Evolutionary conservation across 2,888 invertebrate species (phyloP), one percentile per base, ranked within the genome.

Genomic region (Drosophila fulvimacula): DNA sequence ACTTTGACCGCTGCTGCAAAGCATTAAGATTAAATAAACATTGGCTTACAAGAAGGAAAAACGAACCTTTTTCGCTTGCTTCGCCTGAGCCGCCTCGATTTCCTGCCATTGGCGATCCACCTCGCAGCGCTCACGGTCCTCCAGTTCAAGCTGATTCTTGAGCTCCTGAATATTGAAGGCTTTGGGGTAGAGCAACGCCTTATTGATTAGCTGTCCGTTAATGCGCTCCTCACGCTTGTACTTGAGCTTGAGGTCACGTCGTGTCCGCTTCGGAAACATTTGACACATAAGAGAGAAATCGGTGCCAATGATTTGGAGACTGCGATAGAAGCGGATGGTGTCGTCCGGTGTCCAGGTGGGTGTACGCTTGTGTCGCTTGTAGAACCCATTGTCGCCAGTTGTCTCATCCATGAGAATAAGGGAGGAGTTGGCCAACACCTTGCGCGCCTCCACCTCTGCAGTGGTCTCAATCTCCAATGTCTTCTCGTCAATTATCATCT

Each of bases 251-350:
- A 99, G 93, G 85, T 98, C 98, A 60, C 95, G 93, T 15, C 98
- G 93, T 0, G 95, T 95, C 67, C 98, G 94, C 44, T 95, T 95
- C 0, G 97, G 96, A 93, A 98, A 98, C 44, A 97, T 93, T 55
- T 95, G 94, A 69, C 95, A 94, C 97, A 99, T 98, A 57, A 98
- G 93, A 6, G 97, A 95, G 92, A 99, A 99, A 93, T 99, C 98
- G 0, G 98, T 98, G 0, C 98, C 98, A 55, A 98, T 94, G 10
- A 96, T 96, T 81, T 96, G 97, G 11, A 99, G 93, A 1, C 98
- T 98, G 84, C 96, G 95, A 93, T 98, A 99, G 93, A 98, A 98
- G 77, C 96, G 95, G n/a, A 97, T 93, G 0, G 98, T 98, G 90
- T 98, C 98, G 67, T 94, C 94, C 38, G 95, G 93, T 10, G 93